These are phyloP conservation scores for Dreissena polymorpha DNA, from an alignment of 1,140 invertebrate genomes.

Conservation along the genomic window DNA sequence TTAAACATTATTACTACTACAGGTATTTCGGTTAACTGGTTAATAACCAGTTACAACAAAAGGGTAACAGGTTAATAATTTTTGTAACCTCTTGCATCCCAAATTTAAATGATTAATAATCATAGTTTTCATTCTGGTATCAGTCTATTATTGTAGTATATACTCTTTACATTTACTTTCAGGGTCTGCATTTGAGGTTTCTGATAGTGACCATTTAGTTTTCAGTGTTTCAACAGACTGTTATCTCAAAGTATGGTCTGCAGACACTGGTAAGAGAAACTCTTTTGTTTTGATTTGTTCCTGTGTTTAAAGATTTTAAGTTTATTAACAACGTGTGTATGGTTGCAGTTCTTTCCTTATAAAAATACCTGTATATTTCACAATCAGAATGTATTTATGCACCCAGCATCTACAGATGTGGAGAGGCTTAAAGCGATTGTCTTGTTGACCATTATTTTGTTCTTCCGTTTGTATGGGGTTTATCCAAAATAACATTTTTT, in stretches of 20 bases:
- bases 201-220: slow-evolving; percentile 47
- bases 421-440: background rate
- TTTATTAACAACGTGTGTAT: too few species aligned
- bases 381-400: background rate
- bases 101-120: too few species aligned
- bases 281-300: background rate
- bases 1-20: too few species aligned
- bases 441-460: background rate
- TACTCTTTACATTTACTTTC: background rate
- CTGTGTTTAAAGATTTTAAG: too few species aligned
- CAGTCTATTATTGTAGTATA: too few species aligned
- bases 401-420: background rate
- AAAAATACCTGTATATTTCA: background rate
- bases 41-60: too few species aligned
- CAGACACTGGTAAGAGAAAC: slow-evolving; percentile 61
- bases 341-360: background rate
- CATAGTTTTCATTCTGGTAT: too few species aligned
- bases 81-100: too few species aligned
- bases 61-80: too few species aligned
- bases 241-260: slow-evolving; percentile 66
- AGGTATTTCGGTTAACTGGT: too few species aligned
- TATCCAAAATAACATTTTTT: too few species aligned
- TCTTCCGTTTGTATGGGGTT: background rate
- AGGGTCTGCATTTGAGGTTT: background rate
- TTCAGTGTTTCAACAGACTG: slow-evolving; percentile 71